These are phyloP conservation scores for Periophthalmodon schlosseri DNA, from an alignment of 2,113 vertebrate species.

Conservation along the genomic window DNA sequence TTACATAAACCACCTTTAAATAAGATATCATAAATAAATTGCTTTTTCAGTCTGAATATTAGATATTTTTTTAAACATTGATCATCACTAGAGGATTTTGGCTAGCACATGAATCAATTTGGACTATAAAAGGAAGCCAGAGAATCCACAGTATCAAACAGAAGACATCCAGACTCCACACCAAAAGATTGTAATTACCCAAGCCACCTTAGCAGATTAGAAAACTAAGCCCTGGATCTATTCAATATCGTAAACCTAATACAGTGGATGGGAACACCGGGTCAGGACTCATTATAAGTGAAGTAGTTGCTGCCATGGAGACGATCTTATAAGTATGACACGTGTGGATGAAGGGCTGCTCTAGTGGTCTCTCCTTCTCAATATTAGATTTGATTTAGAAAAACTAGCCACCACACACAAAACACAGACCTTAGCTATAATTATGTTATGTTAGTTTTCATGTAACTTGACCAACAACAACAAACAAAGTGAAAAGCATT, in stretches of 20 bases:
- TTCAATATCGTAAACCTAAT: neutral
- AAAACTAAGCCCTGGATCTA: slow-evolving; percentile 2
- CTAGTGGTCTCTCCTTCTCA: neutral
- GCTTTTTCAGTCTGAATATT: no score
- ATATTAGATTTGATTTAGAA: slow-evolving; percentile 13
- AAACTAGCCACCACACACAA: neutral
- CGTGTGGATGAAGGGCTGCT: neutral
- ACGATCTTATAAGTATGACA: neutral
- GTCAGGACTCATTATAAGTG: neutral
- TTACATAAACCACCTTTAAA: no score
- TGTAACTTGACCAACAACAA: neutral
- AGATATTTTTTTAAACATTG: no score
- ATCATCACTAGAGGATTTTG: neutral
- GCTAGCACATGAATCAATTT: neutral
- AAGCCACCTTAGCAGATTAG: neutral
- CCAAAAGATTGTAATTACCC: neutral
- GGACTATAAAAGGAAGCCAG: neutral
- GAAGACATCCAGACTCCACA: neutral
- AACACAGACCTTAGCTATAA: neutral
- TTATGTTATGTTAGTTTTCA: neutral
- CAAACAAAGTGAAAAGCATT: neutral
- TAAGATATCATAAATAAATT: no score
- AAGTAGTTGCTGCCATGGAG: slow-evolving; percentile 1
- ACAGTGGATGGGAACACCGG: neutral
- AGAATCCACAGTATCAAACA: neutral